These are phyloP conservation scores for Drosophila heteroneura DNA, from an alignment of 2,888 invertebrate genomes.

Conservation along the genomic window DNA sequence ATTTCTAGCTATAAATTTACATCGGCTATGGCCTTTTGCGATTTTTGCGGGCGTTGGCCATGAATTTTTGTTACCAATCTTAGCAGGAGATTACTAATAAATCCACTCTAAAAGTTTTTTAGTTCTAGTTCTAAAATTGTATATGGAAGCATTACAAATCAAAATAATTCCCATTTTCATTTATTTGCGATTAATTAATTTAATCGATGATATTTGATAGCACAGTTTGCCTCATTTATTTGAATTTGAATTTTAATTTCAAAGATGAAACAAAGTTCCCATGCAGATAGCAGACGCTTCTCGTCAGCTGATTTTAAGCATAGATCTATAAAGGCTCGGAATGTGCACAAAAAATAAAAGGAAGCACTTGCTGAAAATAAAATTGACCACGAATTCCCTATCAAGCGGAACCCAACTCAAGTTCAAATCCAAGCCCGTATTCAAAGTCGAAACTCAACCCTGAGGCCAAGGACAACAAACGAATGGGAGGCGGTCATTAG, in stretches of 20 bases:
- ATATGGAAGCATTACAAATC: too few species aligned
- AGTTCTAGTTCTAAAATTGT: background rate
- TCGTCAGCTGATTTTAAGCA: background rate
- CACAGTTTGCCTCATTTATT: background rate
- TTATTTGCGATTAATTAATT: background rate
- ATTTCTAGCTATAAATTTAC: background rate
- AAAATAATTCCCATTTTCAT: too few species aligned
- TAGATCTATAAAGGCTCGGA: background rate
- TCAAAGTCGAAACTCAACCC: conserved; percentile 17
- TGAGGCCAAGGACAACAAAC: conserved; percentile 19
- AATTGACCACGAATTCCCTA: conserved; percentile 45
- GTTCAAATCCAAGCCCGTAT: conserved; percentile 23
- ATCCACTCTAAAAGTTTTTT: background rate
- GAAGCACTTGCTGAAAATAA: conserved; percentile 30
- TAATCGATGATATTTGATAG: background rate
- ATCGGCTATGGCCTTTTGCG: background rate
- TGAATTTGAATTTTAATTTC: background rate
- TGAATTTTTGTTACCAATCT: background rate
- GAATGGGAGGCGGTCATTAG: conserved; percentile 1
- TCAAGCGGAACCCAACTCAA: conserved; percentile 45
- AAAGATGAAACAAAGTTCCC: background rate
- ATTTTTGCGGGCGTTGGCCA: background rate
- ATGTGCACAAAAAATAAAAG: conserved; percentile 25
- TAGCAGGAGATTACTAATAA: background rate
- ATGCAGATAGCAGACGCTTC: background rate